phyloP scores from a whole-genome alignment of 1,140 invertebrate species.

The Aphelenchoides avenae region DNA sequence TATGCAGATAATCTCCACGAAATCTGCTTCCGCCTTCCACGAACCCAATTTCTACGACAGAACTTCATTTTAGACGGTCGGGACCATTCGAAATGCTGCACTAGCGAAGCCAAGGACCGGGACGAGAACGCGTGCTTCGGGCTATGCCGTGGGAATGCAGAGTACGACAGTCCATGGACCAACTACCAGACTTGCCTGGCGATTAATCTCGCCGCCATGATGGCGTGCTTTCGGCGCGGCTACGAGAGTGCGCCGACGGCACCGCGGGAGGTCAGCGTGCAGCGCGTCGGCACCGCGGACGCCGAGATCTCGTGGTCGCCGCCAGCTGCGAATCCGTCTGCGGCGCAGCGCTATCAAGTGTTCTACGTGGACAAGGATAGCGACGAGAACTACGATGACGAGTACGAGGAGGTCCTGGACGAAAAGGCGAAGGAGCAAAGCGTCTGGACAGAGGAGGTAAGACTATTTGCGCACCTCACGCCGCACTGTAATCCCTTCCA shows the following conservation, averaged over 20 bases:
- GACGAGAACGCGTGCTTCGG: slow-evolving; percentile 34
- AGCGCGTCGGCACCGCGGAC: slow-evolving; percentile 13
- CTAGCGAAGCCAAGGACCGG: slow-evolving; percentile 23
- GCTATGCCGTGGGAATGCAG: slow-evolving; percentile 21
- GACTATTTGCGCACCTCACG: no score
- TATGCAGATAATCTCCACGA: no score
- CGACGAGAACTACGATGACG: slow-evolving; percentile 3
- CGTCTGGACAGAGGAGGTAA: not conserved
- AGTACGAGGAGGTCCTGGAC: slow-evolving; percentile 3
- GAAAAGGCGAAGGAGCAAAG: not conserved
- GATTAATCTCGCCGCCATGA: slow-evolving; percentile 31
- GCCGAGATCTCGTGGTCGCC: slow-evolving; percentile 17
- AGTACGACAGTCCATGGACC: slow-evolving; percentile 13
- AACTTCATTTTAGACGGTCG: no score
- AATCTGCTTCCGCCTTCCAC: no score
- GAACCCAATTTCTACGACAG: no score
- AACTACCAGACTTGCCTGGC: slow-evolving; percentile 37
- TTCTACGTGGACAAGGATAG: no score
- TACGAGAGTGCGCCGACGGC: slow-evolving; percentile 27
- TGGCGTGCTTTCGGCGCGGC: slow-evolving; percentile 28
- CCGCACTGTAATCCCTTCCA: no score
- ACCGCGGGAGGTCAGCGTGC: slow-evolving; percentile 7
- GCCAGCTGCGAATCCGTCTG: slow-evolving; percentile 19
- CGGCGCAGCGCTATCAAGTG: slow-evolving; percentile 7
- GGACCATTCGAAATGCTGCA: slow-evolving; percentile 30